phyloP scores from a whole-genome alignment of 2,888 invertebrate genomes.

The Hoplodrina ambigua region DNA sequence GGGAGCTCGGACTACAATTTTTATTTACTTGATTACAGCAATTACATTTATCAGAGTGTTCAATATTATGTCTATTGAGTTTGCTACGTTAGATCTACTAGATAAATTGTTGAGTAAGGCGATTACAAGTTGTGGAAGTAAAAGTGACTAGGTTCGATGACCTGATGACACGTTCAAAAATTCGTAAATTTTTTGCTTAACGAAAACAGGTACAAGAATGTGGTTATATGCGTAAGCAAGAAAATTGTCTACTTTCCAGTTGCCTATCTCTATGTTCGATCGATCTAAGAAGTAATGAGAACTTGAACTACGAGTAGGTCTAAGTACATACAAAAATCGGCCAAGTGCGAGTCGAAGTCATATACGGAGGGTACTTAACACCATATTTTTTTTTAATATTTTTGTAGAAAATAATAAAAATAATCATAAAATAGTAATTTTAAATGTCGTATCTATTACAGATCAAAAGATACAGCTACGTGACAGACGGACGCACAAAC shows the following conservation, averaged over 20 bases:
- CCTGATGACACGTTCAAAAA: slow-evolving; percentile 25
- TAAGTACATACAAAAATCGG: background rate
- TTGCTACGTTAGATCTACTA: background rate
- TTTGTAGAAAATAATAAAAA: too few relatives aligned
- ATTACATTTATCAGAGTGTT: background rate
- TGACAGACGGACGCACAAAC: too few relatives aligned
- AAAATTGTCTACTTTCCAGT: slow-evolving; percentile 11
- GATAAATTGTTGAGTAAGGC: slow-evolving; percentile 15
- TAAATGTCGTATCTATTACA: too few relatives aligned
- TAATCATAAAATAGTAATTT: too few relatives aligned
- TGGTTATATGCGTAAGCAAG: slow-evolving; percentile 8
- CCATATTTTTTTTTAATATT: too few relatives aligned
- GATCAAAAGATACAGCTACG: too few relatives aligned
- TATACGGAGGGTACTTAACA: too few relatives aligned
- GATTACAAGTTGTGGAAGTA: slow-evolving; percentile 18
- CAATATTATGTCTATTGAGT: background rate
- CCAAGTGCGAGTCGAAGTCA: too few relatives aligned
- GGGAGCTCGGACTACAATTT: background rate
- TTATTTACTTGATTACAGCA: background rate
- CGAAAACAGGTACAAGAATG: slow-evolving; percentile 30
- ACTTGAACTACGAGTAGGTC: background rate
- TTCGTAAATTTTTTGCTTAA: slow-evolving; percentile 11
- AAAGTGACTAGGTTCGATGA: slow-evolving; percentile 26
- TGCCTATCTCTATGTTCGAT: background rate
- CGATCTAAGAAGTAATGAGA: background rate